Evolutionary conservation across 1,140 invertebrate genomes (phyloP), one percentile per base, ranked within the genome.

Genomic region (Hylaeus volcanicus): DNA sequence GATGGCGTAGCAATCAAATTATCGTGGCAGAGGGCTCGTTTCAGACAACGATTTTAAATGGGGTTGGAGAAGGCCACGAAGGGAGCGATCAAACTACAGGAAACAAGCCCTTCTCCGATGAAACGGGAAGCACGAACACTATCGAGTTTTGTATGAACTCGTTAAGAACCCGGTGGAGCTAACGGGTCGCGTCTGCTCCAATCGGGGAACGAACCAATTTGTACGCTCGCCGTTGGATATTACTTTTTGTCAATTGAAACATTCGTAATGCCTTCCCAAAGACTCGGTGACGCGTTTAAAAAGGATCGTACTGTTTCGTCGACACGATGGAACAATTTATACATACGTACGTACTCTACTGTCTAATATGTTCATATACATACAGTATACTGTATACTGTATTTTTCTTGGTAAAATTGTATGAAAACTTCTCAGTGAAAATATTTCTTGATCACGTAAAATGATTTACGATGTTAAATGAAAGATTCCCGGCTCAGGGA

Each of bases 71-170:
- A 82, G 74, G 61, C 71, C 74, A 75, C 60, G 66, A 77, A 65
- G 66, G 79, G 71, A 74, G 70, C 69, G 80, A 84, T 84, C 69
- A 85, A 85, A 80, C 82, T 81, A 73, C 79, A 81, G 84, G 79
- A 86, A 86, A 86, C 82, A 84, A 86, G 78, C 69, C 77, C 73
- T 56, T 63, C 76, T 58, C 70, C 55, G 53, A 56, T 70, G 81
- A 70, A 73, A 84, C 78, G 71, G 68, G 76, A 83, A 80, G 72
- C 82, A 61, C 72, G 55, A 73, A 74, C 83, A 69, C 60, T 81
- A 75, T 79, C 72, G 79, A 76, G 64, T 75, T 81, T 81, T 81
- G 60, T 64, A 81, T 71, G 71, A 81, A 77, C 74, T 51, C 5
- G 74, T 58, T 71, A 66, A 78, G 56, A 66, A 26, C 26, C 26